These are phyloP conservation scores for Motacilla alba DNA, from an alignment of 2,113 vertebrate genomes.

Conservation along the genomic window DNA sequence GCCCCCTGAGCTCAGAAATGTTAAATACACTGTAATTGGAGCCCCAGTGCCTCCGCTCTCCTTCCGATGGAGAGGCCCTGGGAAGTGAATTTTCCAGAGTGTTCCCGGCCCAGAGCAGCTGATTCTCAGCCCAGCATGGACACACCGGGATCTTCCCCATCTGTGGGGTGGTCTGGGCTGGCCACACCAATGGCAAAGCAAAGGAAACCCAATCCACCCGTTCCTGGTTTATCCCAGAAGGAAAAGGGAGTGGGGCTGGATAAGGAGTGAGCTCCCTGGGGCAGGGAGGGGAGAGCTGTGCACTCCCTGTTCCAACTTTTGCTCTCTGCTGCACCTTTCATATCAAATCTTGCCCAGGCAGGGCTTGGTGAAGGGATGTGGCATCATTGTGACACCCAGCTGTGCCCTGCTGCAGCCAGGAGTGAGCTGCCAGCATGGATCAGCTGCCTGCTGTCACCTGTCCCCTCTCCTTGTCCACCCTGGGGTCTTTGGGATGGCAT, in stretches of 20 bases:
- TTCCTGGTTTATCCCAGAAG: constrained; percentile 20
- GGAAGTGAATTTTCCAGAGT: background rate
- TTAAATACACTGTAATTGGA: constrained; percentile 38
- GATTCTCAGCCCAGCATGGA: background rate
- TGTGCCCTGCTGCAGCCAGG: background rate
- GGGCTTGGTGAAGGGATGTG: background rate
- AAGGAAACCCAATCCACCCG: background rate
- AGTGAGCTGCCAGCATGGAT: background rate
- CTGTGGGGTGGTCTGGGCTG: background rate
- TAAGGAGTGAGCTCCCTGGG: background rate
- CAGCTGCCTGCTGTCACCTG: background rate
- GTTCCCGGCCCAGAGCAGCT: rapidly evolving
- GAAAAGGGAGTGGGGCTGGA: background rate
- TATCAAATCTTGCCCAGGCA: background rate
- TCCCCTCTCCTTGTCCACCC: background rate
- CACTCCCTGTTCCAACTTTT: background rate
- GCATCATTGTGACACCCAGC: background rate
- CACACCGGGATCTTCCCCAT: background rate
- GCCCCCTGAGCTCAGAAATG: constrained; percentile 30
- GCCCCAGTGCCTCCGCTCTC: background rate
- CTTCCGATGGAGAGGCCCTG: background rate
- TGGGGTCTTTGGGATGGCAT: background rate
- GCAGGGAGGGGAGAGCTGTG: background rate
- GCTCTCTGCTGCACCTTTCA: background rate
- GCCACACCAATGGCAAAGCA: background rate